Percentiles rank a stretch among this genome's conserved stretches.
These are phyloP conservation scores for Python bivittatus DNA, from an alignment of 2,113 vertebrate genomes.

Conservation along the genomic window DNA sequence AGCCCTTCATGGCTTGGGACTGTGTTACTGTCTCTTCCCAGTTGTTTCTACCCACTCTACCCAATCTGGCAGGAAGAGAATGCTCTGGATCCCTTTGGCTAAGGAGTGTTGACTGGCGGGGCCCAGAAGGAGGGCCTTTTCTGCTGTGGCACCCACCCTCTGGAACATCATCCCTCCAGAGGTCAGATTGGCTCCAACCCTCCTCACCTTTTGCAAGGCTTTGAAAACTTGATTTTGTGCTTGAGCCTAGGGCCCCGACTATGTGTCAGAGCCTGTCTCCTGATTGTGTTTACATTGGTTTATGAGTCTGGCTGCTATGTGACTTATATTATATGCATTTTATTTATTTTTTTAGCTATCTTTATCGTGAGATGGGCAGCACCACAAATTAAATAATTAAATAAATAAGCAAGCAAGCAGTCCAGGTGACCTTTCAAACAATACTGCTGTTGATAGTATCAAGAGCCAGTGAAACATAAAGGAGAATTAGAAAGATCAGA, in stretches of 20 bases:
- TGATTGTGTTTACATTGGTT: background rate
- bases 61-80: background rate
- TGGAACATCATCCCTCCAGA: background rate
- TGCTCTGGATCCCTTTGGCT: background rate
- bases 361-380: background rate
- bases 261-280: background rate
- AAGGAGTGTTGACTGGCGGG: background rate
- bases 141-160: background rate
- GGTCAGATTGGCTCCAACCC: background rate
- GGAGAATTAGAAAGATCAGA: background rate
- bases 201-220: background rate
- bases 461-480: background rate
- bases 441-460: background rate
- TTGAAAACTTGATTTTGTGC: background rate
- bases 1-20: background rate
- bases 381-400: background rate
- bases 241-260: background rate
- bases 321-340: background rate
- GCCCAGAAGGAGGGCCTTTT: background rate
- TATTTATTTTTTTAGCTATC: background rate
- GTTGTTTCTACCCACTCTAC: background rate
- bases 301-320: background rate
- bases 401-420: background rate
- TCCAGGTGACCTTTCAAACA: background rate
- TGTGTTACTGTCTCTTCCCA: background rate